Percentiles rank a stretch among this genome's conserved stretches.
Evolutionary conservation across 2,113 vertebrate genomes (phyloP).

Genomic region (Xiphophorus couchianus): DNA sequence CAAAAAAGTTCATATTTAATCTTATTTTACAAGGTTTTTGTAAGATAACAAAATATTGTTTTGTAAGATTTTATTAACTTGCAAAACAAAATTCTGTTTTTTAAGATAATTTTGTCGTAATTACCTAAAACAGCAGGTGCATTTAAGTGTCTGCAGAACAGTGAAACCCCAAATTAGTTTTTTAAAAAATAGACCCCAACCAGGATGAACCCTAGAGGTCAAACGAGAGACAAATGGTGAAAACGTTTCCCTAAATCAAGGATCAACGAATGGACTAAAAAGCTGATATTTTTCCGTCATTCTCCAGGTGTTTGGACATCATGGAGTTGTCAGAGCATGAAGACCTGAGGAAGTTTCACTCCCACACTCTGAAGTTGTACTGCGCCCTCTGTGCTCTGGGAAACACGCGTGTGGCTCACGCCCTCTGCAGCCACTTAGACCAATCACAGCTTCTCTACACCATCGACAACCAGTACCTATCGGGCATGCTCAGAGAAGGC

Average conservation of each 20-base stretch:
- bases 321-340: slow-evolving; percentile 93
- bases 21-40: too few species aligned
- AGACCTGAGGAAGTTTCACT: slow-evolving; percentile 92
- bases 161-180: too few species aligned
- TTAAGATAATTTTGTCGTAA: too few species aligned
- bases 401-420: slow-evolving; percentile 92
- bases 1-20: too few species aligned
- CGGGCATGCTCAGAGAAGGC: slow-evolving; percentile 91
- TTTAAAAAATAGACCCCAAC: too few species aligned
- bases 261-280: background rate
- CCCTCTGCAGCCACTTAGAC: slow-evolving; percentile 94
- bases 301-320: slow-evolving; percentile 91
- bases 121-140: too few species aligned
- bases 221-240: background rate
- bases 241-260: background rate
- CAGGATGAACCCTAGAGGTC: background rate
- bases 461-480: slow-evolving; percentile 94
- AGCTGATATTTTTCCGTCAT: background rate
- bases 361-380: slow-evolving; percentile 94
- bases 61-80: too few species aligned
- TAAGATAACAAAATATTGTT: too few species aligned
- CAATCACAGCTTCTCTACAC: slow-evolving; percentile 92
- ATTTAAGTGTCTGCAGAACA: too few species aligned
- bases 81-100: too few species aligned
- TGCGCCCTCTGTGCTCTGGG: slow-evolving; percentile 93